These are phyloP conservation scores for Sebastes baramenuke DNA, from an alignment of 2,797 vertebrate genomes.

Conservation along the genomic window DNA sequence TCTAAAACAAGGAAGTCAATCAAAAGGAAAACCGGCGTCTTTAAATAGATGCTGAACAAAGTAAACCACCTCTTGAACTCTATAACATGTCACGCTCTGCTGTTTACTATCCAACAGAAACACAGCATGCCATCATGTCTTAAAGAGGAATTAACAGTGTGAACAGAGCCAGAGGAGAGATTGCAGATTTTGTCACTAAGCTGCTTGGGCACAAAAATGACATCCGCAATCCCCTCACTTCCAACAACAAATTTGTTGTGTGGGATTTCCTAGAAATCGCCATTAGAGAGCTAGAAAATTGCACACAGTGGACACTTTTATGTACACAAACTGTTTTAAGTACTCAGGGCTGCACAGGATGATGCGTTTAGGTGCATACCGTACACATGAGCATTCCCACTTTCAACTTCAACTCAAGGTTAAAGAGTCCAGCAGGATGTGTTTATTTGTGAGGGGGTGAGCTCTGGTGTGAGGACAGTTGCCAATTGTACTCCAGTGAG, in stretches of 20 bases:
- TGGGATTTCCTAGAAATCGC: slow-evolving; percentile 58
- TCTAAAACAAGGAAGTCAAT: slow-evolving; percentile 19
- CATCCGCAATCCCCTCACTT: slow-evolving; percentile 42
- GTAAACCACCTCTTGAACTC: neutral
- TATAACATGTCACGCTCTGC: neutral
- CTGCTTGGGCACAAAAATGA: slow-evolving; percentile 64
- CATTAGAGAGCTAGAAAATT: neutral
- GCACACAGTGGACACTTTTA: neutral
- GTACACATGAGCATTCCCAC: neutral
- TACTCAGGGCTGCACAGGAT: slow-evolving; percentile 7
- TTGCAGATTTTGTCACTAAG: slow-evolving; percentile 64
- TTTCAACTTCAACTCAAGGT: slow-evolving; percentile 12
- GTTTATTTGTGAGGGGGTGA: slow-evolving; percentile 32
- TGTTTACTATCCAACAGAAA: neutral
- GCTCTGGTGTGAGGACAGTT: slow-evolving; percentile 26
- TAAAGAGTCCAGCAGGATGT: slow-evolving; percentile 41
- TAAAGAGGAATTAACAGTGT: neutral
- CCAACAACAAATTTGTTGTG: slow-evolving; percentile 18
- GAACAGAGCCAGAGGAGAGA: slow-evolving; percentile 54
- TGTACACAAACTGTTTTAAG: neutral
- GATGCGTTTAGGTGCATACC: slow-evolving; percentile 30
- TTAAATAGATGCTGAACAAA: slow-evolving; percentile 2
- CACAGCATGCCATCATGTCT: neutral
- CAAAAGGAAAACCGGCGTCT: neutral
- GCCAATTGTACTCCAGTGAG: slow-evolving; percentile 37